Evolutionary conservation across 1,140 invertebrate genomes (phyloP).

Genomic region (Telenomus remus): DNA sequence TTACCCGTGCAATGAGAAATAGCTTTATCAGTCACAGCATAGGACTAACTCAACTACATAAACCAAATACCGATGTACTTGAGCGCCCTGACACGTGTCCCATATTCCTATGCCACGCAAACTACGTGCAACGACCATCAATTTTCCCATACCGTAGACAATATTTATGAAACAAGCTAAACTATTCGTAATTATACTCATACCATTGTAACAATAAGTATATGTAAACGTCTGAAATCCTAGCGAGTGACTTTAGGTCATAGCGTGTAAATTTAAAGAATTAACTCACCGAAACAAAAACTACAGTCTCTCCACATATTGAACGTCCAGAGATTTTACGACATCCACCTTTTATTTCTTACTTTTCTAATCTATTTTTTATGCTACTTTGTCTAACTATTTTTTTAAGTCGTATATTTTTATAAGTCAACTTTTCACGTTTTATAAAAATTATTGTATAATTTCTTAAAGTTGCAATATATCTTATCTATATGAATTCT

Average conservation of each 20-base stretch:
- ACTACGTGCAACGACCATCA: constrained; percentile 70
- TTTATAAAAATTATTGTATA: too few species aligned
- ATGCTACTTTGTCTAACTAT: background rate
- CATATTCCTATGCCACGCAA: constrained; percentile 72
- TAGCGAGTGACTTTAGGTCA: constrained; percentile 52
- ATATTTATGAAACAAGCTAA: constrained; percentile 75
- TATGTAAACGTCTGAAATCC: constrained; percentile 49
- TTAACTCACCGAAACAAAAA: constrained; percentile 41
- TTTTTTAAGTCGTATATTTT: background rate
- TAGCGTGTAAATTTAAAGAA: constrained; percentile 52
- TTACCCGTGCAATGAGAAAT: constrained; percentile 29
- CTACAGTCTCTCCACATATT: constrained; percentile 42
- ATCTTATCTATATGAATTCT: too few species aligned
- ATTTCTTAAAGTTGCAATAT: too few species aligned
- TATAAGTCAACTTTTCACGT: background rate
- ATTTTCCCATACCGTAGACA: constrained; percentile 74
- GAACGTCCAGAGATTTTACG: constrained; percentile 49
- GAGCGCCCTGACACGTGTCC: constrained; percentile 62
- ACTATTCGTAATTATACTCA: constrained; percentile 64
- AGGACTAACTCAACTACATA: constrained; percentile 35
- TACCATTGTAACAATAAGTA: constrained; percentile 51
- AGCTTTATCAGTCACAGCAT: constrained; percentile 43
- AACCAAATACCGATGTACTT: constrained; percentile 61
- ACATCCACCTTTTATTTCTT: constrained; percentile 13
- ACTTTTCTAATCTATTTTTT: background rate